Conservation (phyloP, 1,140 invertebrate genomes). For the Hycleus cichorii region DNA sequence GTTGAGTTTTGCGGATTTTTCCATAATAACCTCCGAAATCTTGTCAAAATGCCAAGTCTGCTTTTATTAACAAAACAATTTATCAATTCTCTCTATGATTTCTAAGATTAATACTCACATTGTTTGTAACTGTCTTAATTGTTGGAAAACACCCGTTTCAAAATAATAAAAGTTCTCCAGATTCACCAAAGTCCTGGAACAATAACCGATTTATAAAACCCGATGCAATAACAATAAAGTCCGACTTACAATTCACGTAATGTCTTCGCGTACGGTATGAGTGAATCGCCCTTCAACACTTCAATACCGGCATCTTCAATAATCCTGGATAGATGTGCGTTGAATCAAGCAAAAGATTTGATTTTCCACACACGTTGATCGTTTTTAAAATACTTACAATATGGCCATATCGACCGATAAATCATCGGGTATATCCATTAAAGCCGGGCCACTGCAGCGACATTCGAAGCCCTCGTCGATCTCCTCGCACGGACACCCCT, state of each 20-base stretch:
- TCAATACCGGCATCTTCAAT: constrained; percentile 35
- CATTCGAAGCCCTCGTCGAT: constrained; percentile 22
- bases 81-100: neutral
- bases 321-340: constrained; percentile 23
- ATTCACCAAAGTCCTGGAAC: constrained; percentile 42
- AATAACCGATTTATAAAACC: neutral
- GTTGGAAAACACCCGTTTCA: constrained; percentile 45
- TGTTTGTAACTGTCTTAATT: constrained; percentile 42
- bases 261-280: constrained; percentile 30
- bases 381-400: constrained; percentile 23
- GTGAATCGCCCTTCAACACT: constrained; percentile 31
- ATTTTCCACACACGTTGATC: neutral
- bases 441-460: constrained; percentile 23
- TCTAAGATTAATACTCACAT: constrained; percentile 41
- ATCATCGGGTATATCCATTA: constrained; percentile 28
- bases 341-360: neutral
- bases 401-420: constrained; percentile 19
- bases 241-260: constrained; percentile 37
- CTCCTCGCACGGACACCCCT: constrained; percentile 19
- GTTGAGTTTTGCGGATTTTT: no score
- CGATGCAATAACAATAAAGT: no score
- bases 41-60: no score
- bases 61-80: no score
- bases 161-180: constrained; percentile 44
- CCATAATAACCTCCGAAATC: no score